phyloP scores from a whole-genome alignment of 2,113 vertebrate species.

The Hippocampus zosterae region DNA sequence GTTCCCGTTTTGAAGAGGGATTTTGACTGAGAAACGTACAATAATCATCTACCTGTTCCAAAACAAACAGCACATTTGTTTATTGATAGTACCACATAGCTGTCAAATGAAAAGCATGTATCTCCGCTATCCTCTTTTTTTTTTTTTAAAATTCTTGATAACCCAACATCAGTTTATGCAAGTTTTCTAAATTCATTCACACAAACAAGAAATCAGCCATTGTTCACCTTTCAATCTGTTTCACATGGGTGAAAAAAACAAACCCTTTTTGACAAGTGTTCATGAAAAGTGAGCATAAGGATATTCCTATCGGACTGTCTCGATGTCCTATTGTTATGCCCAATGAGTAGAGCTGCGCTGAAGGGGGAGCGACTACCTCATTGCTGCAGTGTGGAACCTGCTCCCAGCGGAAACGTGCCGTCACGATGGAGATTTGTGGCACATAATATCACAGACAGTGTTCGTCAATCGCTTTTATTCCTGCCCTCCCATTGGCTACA shows the following conservation, averaged over 20 bases:
- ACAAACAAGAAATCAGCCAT: not conserved
- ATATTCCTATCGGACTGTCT: not conserved
- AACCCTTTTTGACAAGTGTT: not conserved
- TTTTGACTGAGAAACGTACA: too few relatives aligned
- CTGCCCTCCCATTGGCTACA: not conserved
- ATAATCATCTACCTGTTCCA: not conserved
- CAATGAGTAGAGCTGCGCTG: conserved; percentile 34
- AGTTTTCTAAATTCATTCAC: not conserved
- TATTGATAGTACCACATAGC: not conserved
- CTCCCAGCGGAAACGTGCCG: conserved; percentile 35
- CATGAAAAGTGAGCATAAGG: not conserved
- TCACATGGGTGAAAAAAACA: not conserved
- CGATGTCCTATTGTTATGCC: not conserved
- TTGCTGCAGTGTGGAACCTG: conserved; percentile 51
- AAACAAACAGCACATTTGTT: not conserved
- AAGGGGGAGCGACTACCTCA: conserved; percentile 63
- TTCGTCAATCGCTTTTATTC: conserved; percentile 32
- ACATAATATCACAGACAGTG: conserved; percentile 42
- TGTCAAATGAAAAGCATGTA: not conserved
- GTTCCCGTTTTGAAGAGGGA: too few relatives aligned
- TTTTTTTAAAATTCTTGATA: too few relatives aligned
- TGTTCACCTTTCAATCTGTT: not conserved
- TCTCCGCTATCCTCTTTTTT: not conserved
- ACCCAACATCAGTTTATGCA: too few relatives aligned
- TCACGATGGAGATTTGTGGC: conserved; percentile 29